Conservation (phyloP, 2,888 invertebrate species). For the Zygothrica quintamaculata region DNA sequence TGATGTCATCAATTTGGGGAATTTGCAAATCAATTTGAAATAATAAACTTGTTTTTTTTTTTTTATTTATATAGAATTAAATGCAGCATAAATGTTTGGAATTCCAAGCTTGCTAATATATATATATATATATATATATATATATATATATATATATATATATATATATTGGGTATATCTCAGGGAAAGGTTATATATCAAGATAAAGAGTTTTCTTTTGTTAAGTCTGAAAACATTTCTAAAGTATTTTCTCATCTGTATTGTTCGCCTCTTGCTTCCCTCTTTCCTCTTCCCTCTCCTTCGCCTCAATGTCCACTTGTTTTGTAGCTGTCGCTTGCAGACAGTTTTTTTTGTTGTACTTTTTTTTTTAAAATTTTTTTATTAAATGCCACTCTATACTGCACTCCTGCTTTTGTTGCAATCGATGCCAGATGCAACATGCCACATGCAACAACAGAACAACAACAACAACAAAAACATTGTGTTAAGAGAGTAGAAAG, state of each 20-base stretch:
- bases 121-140: no score
- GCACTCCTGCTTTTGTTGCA: neutral
- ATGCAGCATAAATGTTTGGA: no score
- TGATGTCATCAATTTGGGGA: slow-evolving; percentile 23
- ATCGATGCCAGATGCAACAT: neutral
- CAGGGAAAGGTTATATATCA: no score
- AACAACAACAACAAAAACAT: slow-evolving; percentile 11
- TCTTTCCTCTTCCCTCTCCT: no score
- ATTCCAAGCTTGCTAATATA: neutral
- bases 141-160: no score
- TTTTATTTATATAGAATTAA: no score
- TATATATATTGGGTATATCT: no score
- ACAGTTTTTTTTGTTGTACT: slow-evolving; percentile 22
- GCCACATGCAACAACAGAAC: no score
- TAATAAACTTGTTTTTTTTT: slow-evolving; percentile 17
- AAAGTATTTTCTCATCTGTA: slow-evolving; percentile 3
- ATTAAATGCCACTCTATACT: neutral
- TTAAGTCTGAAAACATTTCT: no score
- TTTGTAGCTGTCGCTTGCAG: slow-evolving; percentile 19
- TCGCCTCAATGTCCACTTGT: no score
- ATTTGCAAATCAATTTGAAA: neutral
- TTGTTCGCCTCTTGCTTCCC: neutral
- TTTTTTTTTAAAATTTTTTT: neutral
- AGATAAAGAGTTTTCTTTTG: no score
- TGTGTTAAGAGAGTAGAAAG: slow-evolving; percentile 7